Conservation (phyloP, 2,113 vertebrate species). For the Ifrita kowaldi region DNA sequence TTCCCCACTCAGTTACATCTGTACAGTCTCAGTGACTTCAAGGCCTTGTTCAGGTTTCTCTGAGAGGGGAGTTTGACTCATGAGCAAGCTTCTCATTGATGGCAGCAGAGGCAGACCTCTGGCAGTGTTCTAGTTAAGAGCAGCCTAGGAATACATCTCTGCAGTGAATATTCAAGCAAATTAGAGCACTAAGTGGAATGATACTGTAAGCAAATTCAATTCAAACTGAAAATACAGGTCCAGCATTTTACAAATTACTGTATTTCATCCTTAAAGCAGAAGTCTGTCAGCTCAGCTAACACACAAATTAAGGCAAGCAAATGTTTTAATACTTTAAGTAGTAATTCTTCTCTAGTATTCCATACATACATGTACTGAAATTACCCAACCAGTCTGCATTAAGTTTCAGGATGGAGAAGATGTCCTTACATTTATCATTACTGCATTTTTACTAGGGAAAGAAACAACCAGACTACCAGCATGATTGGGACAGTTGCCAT, state of each 20-base stretch:
- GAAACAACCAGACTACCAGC: not conserved
- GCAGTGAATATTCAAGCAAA: slow-evolving; percentile 17
- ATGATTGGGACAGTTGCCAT: not conserved
- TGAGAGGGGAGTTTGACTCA: not conserved
- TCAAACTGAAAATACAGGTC: slow-evolving; percentile 2
- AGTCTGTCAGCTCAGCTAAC: not conserved
- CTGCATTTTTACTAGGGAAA: not conserved
- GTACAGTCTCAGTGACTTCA: not conserved
- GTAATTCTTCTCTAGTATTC: not conserved
- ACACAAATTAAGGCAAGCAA: not conserved
- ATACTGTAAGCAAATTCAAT: not conserved
- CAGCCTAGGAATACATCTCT: not conserved
- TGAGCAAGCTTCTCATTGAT: not conserved
- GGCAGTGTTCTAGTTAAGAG: slow-evolving; percentile 45
- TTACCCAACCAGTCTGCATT: not conserved
- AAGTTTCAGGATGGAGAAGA: not conserved
- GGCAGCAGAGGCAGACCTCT: slow-evolving; percentile 19
- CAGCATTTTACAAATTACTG: not conserved
- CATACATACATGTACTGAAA: not conserved
- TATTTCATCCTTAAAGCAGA: not conserved
- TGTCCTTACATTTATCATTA: not conserved
- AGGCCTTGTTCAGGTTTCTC: not conserved
- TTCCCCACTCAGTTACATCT: not conserved
- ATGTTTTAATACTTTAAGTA: not conserved
- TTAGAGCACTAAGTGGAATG: slow-evolving; percentile 22